Evolutionary conservation across 2,797 vertebrate species (phyloP).

Genomic region (Hoplostethus mediterraneus): DNA sequence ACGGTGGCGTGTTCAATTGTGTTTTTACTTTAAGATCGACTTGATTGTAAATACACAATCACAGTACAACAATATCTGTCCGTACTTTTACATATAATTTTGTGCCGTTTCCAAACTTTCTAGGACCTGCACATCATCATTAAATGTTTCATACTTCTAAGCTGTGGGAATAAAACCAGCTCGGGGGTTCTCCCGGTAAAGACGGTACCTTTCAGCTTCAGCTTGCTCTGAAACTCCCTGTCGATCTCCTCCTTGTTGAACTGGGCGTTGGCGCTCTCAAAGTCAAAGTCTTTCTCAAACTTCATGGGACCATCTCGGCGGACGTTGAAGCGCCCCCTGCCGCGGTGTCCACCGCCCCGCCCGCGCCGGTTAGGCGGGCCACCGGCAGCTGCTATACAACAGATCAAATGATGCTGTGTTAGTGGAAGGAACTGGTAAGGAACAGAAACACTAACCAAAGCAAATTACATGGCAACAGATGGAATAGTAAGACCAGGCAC

Average conservation of each 20-base stretch:
- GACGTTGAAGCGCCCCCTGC: constrained; percentile 93
- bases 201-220: constrained; percentile 93
- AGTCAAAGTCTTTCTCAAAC: constrained; percentile 99
- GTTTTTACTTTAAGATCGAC: no score
- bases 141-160: no score
- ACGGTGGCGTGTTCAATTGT: no score
- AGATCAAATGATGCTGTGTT: not conserved
- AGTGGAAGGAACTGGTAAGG: no score
- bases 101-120: no score
- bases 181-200: no score
- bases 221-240: constrained; percentile 96
- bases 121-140: no score
- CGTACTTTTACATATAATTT: no score
- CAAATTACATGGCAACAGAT: not conserved
- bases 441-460: not conserved
- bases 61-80: no score
- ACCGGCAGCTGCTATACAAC: constrained; percentile 46
- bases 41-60: no score
- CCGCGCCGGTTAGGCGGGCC: constrained; percentile 86
- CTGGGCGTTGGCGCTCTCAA: constrained; percentile 97
- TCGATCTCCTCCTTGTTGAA: constrained; percentile 99
- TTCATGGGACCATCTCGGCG: constrained; percentile 95
- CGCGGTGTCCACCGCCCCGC: constrained; percentile 91
- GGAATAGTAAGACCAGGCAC: constrained; percentile 20
- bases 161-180: no score